These are phyloP conservation scores for Monopterus albus DNA, from an alignment of 2,113 vertebrate genomes.

Conservation along the genomic window DNA sequence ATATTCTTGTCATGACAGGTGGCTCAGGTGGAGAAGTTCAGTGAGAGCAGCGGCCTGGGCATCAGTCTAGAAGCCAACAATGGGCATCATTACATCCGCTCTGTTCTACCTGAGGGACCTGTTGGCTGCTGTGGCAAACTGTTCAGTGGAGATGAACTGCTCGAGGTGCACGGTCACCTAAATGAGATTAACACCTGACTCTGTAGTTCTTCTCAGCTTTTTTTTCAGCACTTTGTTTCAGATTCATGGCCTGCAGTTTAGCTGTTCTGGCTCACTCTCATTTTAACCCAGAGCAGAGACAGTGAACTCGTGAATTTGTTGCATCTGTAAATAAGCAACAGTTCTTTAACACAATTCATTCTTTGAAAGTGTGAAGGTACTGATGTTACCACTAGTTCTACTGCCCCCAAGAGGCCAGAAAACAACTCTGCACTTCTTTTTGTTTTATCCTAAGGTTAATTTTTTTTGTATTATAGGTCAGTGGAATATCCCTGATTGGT, in stretches of 20 bases:
- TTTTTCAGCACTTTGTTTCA: background rate
- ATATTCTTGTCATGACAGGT: constrained; percentile 79
- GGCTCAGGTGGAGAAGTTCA: constrained; percentile 93
- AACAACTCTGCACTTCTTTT: background rate
- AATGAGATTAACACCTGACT: background rate
- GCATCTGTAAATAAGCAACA: too few species aligned
- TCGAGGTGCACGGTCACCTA: constrained; percentile 85
- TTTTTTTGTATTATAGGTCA: constrained; percentile 84
- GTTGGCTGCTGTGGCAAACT: constrained; percentile 92
- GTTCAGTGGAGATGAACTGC: constrained; percentile 93
- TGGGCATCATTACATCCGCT: constrained; percentile 95
- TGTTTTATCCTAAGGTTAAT: background rate
- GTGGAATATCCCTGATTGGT: constrained; percentile 91
- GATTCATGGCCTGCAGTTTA: background rate
- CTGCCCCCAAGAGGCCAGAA: too few species aligned
- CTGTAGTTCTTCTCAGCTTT: background rate
- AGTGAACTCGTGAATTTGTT: too few species aligned
- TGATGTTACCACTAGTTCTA: too few species aligned
- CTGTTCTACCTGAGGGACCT: constrained; percentile 94
- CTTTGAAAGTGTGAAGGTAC: too few species aligned
- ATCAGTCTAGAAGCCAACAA: constrained; percentile 93
- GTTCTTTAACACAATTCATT: too few species aligned
- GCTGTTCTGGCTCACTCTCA: background rate
- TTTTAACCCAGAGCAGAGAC: constrained; percentile 5
- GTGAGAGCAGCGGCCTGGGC: constrained; percentile 92